phyloP scores from a whole-genome alignment of 2,797 vertebrate genomes.

The Chromis chromis region DNA sequence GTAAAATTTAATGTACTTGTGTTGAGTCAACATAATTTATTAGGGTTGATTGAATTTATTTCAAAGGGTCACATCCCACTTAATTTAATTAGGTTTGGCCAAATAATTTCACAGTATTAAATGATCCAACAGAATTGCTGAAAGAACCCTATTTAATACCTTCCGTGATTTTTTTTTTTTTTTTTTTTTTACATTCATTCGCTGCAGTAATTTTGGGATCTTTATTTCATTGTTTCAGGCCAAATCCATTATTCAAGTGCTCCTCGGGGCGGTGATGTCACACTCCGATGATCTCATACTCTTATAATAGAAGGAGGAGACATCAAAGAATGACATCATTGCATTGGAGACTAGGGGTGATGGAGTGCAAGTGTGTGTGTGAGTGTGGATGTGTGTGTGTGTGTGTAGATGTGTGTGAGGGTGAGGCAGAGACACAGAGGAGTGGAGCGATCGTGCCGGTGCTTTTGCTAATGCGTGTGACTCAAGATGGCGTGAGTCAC shows the following conservation, averaged over 20 bases:
- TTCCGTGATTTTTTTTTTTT: too few species aligned
- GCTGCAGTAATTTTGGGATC: neutral
- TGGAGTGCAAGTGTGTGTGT: conserved; percentile 34
- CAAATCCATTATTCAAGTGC: conserved; percentile 32
- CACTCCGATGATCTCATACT: conserved; percentile 71
- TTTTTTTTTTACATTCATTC: neutral
- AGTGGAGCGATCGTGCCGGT: neutral
- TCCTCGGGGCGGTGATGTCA: conserved; percentile 66
- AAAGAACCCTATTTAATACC: too few species aligned
- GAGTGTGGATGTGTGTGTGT: conserved; percentile 9
- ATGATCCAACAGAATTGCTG: too few species aligned
- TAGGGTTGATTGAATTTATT: too few species aligned
- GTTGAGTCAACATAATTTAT: too few species aligned
- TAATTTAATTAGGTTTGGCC: too few species aligned
- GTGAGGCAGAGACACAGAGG: conserved; percentile 14
- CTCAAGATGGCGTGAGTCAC: conserved; percentile 64
- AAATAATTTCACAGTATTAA: too few species aligned
- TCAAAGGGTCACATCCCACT: too few species aligned
- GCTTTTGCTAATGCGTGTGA: conserved; percentile 31
- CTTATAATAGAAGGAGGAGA: conserved; percentile 62
- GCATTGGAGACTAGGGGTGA: conserved; percentile 50
- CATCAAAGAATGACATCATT: conserved; percentile 78
- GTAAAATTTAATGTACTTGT: neutral
- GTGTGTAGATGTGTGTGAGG: neutral
- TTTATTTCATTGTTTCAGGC: conserved; percentile 18